Evolutionary conservation across 2,113 vertebrate species (phyloP), one percentile per base, ranked within the genome.

Genomic region (Thymallus thymallus): DNA sequence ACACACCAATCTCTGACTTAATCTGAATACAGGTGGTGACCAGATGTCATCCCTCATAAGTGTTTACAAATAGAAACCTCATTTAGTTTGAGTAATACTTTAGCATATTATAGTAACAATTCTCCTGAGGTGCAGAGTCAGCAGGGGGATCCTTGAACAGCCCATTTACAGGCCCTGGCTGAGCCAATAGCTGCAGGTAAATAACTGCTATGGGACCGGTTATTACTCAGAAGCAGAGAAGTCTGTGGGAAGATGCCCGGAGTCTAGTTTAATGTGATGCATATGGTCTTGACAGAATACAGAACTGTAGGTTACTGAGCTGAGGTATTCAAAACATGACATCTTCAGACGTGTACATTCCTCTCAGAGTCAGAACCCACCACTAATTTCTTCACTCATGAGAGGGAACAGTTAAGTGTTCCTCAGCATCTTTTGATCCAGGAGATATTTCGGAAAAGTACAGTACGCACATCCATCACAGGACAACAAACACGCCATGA

Each of bases 241-340:
- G 56, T 58, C 20, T 58, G 56, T 9, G 56, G 6, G 56, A 58
- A 20, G 6, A 58, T 14, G n/a, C 56, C 56, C 56, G 2, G 76
- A 83, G 48, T n/a, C 24, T 4, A 20, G 29, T 56, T 69, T 48
- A 48, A 48, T 48, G 46, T 48, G 12, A 48, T 48, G 14, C 71
- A 79, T 80, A 35, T 74, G 72, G 71, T 80, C 76, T 78, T 61
- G 24, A 32, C 62, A 63, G 1, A 79, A 73, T 69, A 45, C 41
- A 45, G 46, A 48, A 76, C 46, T 48, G 1, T 16, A 48, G 35
- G 72, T 22, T 35, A 77, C 24, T 23, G 61, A 66, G 26, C 2
- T 22, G n/a, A 58, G 23, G 20, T 58, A 55, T 45, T 69, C 23
- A 78, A 67, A 30, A 71, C 46, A n/a, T 24, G 69, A n/a, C 20